These are phyloP conservation scores for Schrankia costaestrigalis DNA, from an alignment of 2,888 invertebrate genomes.

Conservation along the genomic window DNA sequence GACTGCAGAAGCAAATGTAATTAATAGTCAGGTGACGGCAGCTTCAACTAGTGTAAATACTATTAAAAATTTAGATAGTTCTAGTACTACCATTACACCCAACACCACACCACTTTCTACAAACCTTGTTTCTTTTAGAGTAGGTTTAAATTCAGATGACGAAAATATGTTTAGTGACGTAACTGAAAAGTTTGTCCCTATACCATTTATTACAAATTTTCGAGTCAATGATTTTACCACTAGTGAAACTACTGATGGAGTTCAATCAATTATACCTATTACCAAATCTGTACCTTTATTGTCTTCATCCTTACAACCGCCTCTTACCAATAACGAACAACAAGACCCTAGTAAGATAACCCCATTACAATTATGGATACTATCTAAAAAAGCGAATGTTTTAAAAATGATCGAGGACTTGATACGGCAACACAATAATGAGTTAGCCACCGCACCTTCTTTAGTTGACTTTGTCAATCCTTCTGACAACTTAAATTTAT, in stretches of 20 bases:
- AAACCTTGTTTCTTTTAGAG: too few relatives aligned
- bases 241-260: conserved; percentile 25
- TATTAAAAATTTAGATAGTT: conserved; percentile 10
- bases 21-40: conserved; percentile 45
- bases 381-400: conserved; percentile 74
- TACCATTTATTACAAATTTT: conserved; percentile 63
- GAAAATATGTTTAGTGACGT: conserved; percentile 26
- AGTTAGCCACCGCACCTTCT: conserved; percentile 58
- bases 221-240: conserved; percentile 47
- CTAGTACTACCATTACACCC: conserved; percentile 17
- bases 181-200: conserved; percentile 47
- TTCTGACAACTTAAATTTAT: conserved; percentile 51
- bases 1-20: conserved; percentile 38
- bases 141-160: conserved; percentile 36
- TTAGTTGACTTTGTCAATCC: conserved; percentile 52
- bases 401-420: conserved; percentile 76
- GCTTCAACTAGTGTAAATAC: conserved; percentile 20
- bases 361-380: conserved; percentile 64
- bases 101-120: conserved; percentile 21
- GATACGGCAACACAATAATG: conserved; percentile 67
- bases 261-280: conserved; percentile 22
- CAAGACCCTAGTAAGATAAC: conserved; percentile 58
- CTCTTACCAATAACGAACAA: conserved; percentile 39
- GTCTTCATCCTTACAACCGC: conserved; percentile 30
- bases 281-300: conserved; percentile 28